These are phyloP conservation scores for Zoanthus solanderi DNA, from an alignment of 92 coral and sea anemone species.

Conservation along the genomic window DNA sequence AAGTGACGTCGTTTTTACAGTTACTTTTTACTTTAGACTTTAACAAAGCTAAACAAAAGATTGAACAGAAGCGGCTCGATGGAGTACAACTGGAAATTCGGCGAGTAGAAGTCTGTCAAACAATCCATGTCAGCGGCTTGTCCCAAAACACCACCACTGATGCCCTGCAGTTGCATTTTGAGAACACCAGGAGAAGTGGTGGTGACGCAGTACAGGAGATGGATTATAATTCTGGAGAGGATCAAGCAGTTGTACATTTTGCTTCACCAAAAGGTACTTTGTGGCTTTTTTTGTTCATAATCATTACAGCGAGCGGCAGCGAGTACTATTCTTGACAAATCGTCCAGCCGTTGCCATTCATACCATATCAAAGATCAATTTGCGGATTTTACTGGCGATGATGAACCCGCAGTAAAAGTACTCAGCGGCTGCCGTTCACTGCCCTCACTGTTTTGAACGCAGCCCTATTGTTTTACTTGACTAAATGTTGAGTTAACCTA, in stretches of 20 bases:
- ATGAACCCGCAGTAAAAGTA: too few species aligned
- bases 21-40: slow-evolving; percentile 60
- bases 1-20: too few species aligned
- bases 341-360: too few species aligned
- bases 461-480: too few species aligned
- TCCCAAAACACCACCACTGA: slow-evolving; percentile 73
- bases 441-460: too few species aligned
- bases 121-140: slow-evolving; percentile 76
- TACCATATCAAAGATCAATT: too few species aligned
- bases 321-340: too few species aligned
- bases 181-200: slow-evolving; percentile 59
- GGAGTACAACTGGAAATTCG: slow-evolving; percentile 55
- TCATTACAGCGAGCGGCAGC: background rate
- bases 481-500: too few species aligned
- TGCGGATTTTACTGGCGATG: too few species aligned
- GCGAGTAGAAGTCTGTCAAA: slow-evolving; percentile 63
- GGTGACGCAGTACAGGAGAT: slow-evolving; percentile 74
- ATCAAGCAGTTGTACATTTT: slow-evolving; percentile 75
- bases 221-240: slow-evolving; percentile 49
- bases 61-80: slow-evolving; percentile 62
- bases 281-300: background rate
- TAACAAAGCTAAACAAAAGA: slow-evolving; percentile 61
- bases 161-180: slow-evolving; percentile 73
- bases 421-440: too few species aligned
- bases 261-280: slow-evolving; percentile 62